Evolutionary conservation across 2,797 vertebrate species (phyloP), one percentile per base, ranked within the genome.

Genomic region (Discoglossus pictus): DNA sequence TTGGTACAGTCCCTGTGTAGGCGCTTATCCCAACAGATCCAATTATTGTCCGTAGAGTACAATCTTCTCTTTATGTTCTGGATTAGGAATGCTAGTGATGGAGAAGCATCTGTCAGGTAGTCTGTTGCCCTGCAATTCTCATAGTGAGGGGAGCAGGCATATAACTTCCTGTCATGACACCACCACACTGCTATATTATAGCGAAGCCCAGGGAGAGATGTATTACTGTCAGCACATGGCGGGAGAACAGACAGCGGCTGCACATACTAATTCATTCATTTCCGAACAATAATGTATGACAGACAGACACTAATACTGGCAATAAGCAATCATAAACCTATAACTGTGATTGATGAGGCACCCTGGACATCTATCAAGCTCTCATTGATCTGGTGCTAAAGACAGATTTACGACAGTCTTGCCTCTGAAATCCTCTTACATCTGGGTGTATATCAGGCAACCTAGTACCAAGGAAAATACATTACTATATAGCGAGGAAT

Each of bases 281-380:
- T 67, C 69, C 74, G 79, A 81, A 82, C 78, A 74, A 75, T 80
- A 80, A 78, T 68, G 72, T 78, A 68, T 75, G 78, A 73, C 70
- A 52, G 72, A 43, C 71, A 60, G 62, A 51, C 71, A 65, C 80
- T 79, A 77, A 80, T 86, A 80, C 80, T 74, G 80, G 81, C 80
- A 80, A 80, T 44, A 72, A 78, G 77, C 82, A 79, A 86, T 88
- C 84, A 84, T 83, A 88, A 83, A 82, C 82, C 79, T 73, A 82
- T 86, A 85, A 80, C 75, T 44, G 65, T 82, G 85, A 87, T 76
- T 78, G 80, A 86, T 82, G 79, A 77, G 77, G 71, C 76, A 84
- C 81, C 80, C 76, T 73, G 38, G 15, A 68, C 76, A 78, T 83
- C 70, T 67, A 70, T 87, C 86, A 84, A 73, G 66, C 59, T 68